Conservation (phyloP, 2,797 vertebrate species). For the Percopsis omiscomaycus region DNA sequence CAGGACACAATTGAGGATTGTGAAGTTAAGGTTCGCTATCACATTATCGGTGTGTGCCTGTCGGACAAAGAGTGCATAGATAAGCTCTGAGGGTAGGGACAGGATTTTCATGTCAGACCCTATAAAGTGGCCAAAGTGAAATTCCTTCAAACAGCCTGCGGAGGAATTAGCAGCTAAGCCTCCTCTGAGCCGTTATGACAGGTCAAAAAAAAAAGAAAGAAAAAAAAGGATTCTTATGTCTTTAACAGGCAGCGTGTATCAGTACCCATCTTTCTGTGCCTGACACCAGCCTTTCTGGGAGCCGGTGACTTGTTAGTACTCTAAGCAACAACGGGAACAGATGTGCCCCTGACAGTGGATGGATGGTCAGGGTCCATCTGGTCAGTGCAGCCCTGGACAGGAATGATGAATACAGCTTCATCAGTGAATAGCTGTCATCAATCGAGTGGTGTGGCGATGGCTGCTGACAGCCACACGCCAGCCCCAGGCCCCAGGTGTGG, state of each 20-base stretch:
- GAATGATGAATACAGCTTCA: slow-evolving; percentile 99
- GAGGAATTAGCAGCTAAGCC: neutral
- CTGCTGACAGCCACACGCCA: slow-evolving; percentile 91
- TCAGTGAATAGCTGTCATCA: slow-evolving; percentile 99
- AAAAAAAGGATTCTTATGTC: slow-evolving; percentile 45
- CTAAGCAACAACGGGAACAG: slow-evolving; percentile 98
- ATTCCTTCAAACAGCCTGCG: slow-evolving; percentile 7
- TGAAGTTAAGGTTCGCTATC: slow-evolving; percentile 32
- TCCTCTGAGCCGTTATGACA: slow-evolving; percentile 15
- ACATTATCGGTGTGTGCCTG: slow-evolving; percentile 38
- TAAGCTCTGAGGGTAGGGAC: slow-evolving; percentile 18
- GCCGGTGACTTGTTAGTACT: slow-evolving; percentile 99
- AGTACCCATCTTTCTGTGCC: slow-evolving; percentile 70
- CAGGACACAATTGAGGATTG: slow-evolving; percentile 29
- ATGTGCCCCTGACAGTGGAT: slow-evolving; percentile 99
- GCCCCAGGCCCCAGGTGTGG: slow-evolving; percentile 95
- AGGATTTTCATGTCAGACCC: slow-evolving; percentile 23
- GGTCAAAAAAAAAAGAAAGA: slow-evolving; percentile 30
- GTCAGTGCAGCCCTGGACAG: slow-evolving; percentile 98
- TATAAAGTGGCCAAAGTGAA: slow-evolving; percentile 8
- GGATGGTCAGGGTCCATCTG: slow-evolving; percentile 99
- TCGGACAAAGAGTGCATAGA: slow-evolving; percentile 18
- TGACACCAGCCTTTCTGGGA: slow-evolving; percentile 94
- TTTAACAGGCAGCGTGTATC: slow-evolving; percentile 68
- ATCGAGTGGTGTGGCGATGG: slow-evolving; percentile 89